These are phyloP conservation scores for Platycercus adscitus DNA, from an alignment of 2,113 vertebrate genomes.

Conservation along the genomic window DNA sequence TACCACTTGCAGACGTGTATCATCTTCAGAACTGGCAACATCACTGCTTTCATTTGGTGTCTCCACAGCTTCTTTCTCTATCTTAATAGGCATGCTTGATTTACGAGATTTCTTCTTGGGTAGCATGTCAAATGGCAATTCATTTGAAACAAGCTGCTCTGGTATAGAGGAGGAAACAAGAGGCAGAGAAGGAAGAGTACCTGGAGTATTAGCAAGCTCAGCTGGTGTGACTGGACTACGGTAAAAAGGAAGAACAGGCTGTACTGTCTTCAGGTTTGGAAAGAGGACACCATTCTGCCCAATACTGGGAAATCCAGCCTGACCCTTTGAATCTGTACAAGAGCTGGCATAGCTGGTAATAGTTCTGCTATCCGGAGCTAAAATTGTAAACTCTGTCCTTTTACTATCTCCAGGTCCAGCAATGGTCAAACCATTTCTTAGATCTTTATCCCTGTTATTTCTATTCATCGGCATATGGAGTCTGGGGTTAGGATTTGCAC, in stretches of 20 bases:
- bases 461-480: slow-evolving; percentile 99
- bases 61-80: slow-evolving; percentile 88
- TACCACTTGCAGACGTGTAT: slow-evolving; percentile 70
- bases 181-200: slow-evolving; percentile 91
- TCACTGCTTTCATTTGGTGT: slow-evolving; percentile 72
- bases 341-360: slow-evolving; percentile 79
- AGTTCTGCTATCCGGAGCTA: slow-evolving; percentile 78
- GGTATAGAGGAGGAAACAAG: slow-evolving; percentile 89
- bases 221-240: slow-evolving; percentile 92
- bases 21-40: slow-evolving; percentile 84
- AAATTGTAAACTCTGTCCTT: slow-evolving; percentile 74
- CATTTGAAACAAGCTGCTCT: slow-evolving; percentile 77
- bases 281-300: slow-evolving; percentile 91
- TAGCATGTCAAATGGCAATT: slow-evolving; percentile 78
- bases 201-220: slow-evolving; percentile 93
- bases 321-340: slow-evolving; percentile 83
- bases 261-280: slow-evolving; percentile 94
- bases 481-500: slow-evolving; percentile 96
- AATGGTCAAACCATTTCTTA: slow-evolving; percentile 79
- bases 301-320: slow-evolving; percentile 75
- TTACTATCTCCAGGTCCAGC: slow-evolving; percentile 78
- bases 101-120: slow-evolving; percentile 99
- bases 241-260: slow-evolving; percentile 96
- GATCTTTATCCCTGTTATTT: slow-evolving; percentile 94
- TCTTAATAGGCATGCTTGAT: slow-evolving; percentile 98